Base-by-base conservation (phyloP, 2,113 vertebrate genomes). In the Sylvia atricapilla region DNA sequence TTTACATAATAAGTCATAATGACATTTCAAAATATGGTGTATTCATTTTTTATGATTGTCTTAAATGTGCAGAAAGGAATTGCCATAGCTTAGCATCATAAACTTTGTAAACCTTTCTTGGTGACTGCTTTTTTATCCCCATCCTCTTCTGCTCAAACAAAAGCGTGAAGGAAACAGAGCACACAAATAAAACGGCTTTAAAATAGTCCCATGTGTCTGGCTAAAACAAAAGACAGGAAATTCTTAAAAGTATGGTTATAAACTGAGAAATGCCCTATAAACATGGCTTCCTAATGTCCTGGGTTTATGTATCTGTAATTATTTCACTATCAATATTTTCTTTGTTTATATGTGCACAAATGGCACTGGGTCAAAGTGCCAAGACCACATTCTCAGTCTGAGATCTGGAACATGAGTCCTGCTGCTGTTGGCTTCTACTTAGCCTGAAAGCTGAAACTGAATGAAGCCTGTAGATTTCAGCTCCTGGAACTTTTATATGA, bases 151-250 rank as follows among this genome's bases (percentile, higher is more conserved):
- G 59, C 83, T 92, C 52, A 84, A 90, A 85, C 62, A 93, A 89
- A 96, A 95, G 67, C 2, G 2, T 75, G 66, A 84, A 86, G 93
- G 90, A 97, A 97, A 94, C 92, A 85, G 85, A 96, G 68, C 75
- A 52, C 59, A 94, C 87, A 95, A 95, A 96, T 95, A 96, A 94
- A 95, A 90, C 5, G 12, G 60, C 44, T 64, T 90, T 93, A 86
- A 93, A 97, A 84, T 86, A 88, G 85, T 90, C 79, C 85, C 87
- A 60, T 43, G 75, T 77, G 79, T 60, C 92, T 85, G 56, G 41
- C 72, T 92, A 74, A 96, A 94, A 96, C 79, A 92, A 90, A 93
- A 95, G 90, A 78, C 72, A 96, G 95, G 90, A 97, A 93, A 92
- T 93, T 93, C 87, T 94, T 84, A 41, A 77, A 93, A 94, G 30